These are phyloP conservation scores for Halisarca cf. caerulea DNA, from an alignment of 37 sponge, comb jelly and placozoan species.

Conservation along the genomic window DNA sequence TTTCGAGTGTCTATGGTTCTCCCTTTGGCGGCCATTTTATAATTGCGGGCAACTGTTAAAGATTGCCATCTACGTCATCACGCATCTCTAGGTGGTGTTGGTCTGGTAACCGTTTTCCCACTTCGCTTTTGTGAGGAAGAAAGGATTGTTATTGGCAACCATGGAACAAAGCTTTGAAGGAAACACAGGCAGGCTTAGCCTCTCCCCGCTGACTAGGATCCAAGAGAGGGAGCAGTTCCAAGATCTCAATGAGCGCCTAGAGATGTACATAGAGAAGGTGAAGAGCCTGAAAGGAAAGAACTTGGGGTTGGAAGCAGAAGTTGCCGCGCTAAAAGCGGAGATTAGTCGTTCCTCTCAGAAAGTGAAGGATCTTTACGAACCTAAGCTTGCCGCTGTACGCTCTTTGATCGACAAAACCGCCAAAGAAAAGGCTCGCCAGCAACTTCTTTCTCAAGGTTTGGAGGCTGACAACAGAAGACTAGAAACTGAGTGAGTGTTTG, in stretches of 20 bases:
- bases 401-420: slow-evolving; percentile 89
- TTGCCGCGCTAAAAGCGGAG: slow-evolving; percentile 28
- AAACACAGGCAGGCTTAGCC: not conserved
- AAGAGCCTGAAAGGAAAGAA: slow-evolving; percentile 70
- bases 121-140: no score
- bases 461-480: slow-evolving; percentile 52
- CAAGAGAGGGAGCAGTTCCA: slow-evolving; percentile 91
- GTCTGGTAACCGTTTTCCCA: no score
- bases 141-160: no score
- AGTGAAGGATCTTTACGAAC: slow-evolving; percentile 67
- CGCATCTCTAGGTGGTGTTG: slow-evolving; percentile 14
- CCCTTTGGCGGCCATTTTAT: no score
- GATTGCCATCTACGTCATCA: not conserved
- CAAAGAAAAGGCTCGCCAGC: slow-evolving; percentile 87
- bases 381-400: slow-evolving; percentile 79
- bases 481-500: slow-evolving; percentile 73
- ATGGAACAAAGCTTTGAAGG: no score
- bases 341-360: slow-evolving; percentile 33
- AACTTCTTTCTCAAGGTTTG: slow-evolving; percentile 56
- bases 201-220: slow-evolving; percentile 35
- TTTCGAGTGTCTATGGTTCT: no score
- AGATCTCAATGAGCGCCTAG: slow-evolving; percentile 85
- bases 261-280: slow-evolving; percentile 79
- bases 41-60: not conserved
- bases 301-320: slow-evolving; percentile 43